A percentile compares a stretch with the other conserved stretches of the same genome.
phyloP scores from a whole-genome alignment of 2,113 vertebrate genomes.

The Empidonax alnorum region DNA sequence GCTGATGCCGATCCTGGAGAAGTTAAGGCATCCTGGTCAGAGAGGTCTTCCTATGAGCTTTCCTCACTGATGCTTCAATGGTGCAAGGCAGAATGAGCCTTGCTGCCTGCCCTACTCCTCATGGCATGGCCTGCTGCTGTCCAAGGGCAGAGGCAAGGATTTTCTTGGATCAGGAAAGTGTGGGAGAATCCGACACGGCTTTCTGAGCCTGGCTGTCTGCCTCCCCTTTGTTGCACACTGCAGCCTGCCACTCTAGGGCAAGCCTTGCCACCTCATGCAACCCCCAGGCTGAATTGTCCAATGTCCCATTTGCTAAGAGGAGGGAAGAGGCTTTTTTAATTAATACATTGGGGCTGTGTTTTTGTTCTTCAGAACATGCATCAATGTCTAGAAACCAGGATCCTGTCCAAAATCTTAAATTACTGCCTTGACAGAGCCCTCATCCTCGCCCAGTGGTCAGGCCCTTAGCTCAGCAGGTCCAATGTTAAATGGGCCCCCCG shows the following conservation, averaged over 20 bases:
- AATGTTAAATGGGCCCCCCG: not conserved
- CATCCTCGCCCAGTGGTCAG: not conserved
- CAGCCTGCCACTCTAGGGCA: not conserved
- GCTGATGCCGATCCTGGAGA: not conserved
- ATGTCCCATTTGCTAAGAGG: not conserved
- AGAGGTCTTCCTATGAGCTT: not conserved
- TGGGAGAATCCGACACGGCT: not conserved
- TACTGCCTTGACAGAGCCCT: accelerated
- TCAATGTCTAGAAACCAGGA: not conserved
- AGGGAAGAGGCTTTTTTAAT: not conserved
- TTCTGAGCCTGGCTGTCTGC: not conserved
- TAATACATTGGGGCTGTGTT: not conserved
- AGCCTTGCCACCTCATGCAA: not conserved
- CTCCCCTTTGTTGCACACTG: not conserved
- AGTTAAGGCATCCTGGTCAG: not conserved
- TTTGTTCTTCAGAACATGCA: not conserved
- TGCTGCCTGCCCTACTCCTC: not conserved
- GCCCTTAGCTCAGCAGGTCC: not conserved
- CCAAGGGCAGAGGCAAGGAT: not conserved
- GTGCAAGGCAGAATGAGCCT: not conserved
- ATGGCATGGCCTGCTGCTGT: not conserved
- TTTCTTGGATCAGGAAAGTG: not conserved
- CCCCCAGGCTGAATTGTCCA: not conserved
- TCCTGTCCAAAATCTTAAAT: not conserved
- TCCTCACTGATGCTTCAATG: accelerated